phyloP scores from a whole-genome alignment of 92 coral and sea anemone genomes.

The Paramuricea clavata region DNA sequence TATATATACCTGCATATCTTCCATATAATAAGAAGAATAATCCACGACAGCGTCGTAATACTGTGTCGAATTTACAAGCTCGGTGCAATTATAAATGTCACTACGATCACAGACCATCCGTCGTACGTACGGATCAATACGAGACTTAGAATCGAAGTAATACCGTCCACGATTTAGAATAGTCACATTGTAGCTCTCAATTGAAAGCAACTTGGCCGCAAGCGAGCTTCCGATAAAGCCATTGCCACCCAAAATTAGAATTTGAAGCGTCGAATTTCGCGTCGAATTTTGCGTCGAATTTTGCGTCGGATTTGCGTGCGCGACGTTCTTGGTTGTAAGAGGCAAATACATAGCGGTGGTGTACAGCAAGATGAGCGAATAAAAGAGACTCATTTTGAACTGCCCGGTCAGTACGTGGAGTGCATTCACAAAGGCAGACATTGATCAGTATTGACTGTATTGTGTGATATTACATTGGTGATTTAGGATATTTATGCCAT shows the following conservation, averaged over 20 bases:
- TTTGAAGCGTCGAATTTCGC: constrained; percentile 6
- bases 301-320: neutral
- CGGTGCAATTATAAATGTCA: constrained; percentile 60
- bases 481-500: neutral
- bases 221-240: constrained; percentile 83
- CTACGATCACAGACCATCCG: constrained; percentile 75
- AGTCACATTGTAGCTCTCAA: constrained; percentile 64
- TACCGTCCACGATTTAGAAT: constrained; percentile 79
- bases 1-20: constrained; percentile 75
- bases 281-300: neutral
- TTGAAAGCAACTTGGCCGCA: constrained; percentile 64
- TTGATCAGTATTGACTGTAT: neutral
- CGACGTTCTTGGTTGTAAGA: neutral
- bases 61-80: constrained; percentile 58
- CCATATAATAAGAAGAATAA: constrained; percentile 71
- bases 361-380: neutral
- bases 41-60: constrained; percentile 79
- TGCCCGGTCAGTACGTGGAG: neutral
- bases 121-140: constrained; percentile 79
- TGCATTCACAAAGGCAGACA: neutral
- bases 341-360: neutral
- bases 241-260: constrained; percentile 86
- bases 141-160: constrained; percentile 79
- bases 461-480: neutral
- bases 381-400: neutral